A percentile compares a stretch with the other conserved stretches of the same genome.
phyloP scores from a whole-genome alignment of 1,140 invertebrate genomes.

The Apis florea region DNA sequence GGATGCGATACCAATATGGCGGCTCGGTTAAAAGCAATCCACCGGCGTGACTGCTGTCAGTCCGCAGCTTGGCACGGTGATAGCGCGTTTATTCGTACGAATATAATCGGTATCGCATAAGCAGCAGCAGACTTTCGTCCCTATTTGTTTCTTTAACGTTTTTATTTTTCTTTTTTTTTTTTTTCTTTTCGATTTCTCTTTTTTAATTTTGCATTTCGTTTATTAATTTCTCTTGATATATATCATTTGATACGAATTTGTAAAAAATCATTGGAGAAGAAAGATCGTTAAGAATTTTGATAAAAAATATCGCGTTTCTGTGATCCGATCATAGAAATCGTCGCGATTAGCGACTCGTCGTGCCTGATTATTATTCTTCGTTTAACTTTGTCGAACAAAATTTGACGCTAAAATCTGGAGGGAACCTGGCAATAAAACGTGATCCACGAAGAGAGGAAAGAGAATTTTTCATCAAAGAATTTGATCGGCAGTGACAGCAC shows the following conservation, averaged over 20 bases:
- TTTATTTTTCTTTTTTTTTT: neutral
- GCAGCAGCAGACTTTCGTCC: neutral
- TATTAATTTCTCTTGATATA: neutral
- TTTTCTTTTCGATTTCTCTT: neutral
- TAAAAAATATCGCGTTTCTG: neutral
- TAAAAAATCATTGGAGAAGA: neutral
- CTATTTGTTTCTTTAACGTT: neutral
- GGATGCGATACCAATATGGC: constrained; percentile 72
- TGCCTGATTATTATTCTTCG: neutral
- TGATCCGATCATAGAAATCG: neutral
- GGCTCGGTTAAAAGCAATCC: constrained; percentile 75
- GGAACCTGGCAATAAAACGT: neutral
- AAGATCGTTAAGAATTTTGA: neutral
- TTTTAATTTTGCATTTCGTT: neutral
- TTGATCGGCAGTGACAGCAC: neutral
- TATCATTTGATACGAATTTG: neutral
- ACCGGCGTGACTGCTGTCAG: constrained; percentile 62
- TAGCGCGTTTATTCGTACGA: constrained; percentile 41
- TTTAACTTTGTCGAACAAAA: neutral
- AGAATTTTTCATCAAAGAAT: neutral
- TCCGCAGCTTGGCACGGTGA: constrained; percentile 66
- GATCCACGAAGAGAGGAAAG: neutral
- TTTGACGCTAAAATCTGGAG: neutral
- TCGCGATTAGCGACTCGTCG: neutral
- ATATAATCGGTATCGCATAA: constrained; percentile 17